Conservation (phyloP, 2,888 invertebrate species). For the Blastobasis lacticolella region DNA sequence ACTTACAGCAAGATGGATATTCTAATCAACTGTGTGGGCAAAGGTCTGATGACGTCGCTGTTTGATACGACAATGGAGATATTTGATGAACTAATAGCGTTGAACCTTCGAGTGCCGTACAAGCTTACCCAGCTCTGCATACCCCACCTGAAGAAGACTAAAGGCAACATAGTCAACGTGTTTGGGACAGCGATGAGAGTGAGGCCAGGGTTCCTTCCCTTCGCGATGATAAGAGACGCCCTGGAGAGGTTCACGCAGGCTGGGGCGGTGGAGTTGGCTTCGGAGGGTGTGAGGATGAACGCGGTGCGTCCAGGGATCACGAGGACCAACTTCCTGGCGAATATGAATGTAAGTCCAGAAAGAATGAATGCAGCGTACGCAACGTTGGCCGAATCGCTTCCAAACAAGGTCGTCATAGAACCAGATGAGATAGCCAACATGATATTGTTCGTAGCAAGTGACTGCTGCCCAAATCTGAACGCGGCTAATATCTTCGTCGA, state of each 20-base stretch:
- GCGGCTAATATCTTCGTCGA: conserved; percentile 38
- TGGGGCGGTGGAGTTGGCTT: conserved; percentile 39
- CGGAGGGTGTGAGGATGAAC: conserved; percentile 47
- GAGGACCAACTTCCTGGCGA: conserved; percentile 40
- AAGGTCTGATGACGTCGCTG: conserved; percentile 67
- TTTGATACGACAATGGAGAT: conserved; percentile 87
- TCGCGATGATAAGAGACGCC: conserved; percentile 24
- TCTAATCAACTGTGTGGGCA: conserved; percentile 87
- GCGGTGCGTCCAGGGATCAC: conserved; percentile 47
- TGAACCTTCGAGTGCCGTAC: conserved; percentile 84
- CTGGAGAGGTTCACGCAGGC: conserved; percentile 42
- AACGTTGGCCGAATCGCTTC: conserved; percentile 28
- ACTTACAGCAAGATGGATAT: conserved; percentile 81
- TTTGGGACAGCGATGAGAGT: conserved; percentile 82
- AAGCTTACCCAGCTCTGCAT: conserved; percentile 84
- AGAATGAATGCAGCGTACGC: conserved; percentile 26
- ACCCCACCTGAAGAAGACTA: conserved; percentile 82
- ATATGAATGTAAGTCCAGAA: conserved; percentile 28
- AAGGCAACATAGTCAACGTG: conserved; percentile 86
- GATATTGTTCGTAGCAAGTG: conserved; percentile 42
- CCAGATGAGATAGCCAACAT: conserved; percentile 47
- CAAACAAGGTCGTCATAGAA: conserved; percentile 36
- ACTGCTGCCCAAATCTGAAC: conserved; percentile 35
- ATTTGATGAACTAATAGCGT: conserved; percentile 86
- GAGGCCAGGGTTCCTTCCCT: conserved; percentile 23